These are phyloP conservation scores for Girardinichthys multiradiatus DNA, from an alignment of 2,113 vertebrate species.

Conservation along the genomic window DNA sequence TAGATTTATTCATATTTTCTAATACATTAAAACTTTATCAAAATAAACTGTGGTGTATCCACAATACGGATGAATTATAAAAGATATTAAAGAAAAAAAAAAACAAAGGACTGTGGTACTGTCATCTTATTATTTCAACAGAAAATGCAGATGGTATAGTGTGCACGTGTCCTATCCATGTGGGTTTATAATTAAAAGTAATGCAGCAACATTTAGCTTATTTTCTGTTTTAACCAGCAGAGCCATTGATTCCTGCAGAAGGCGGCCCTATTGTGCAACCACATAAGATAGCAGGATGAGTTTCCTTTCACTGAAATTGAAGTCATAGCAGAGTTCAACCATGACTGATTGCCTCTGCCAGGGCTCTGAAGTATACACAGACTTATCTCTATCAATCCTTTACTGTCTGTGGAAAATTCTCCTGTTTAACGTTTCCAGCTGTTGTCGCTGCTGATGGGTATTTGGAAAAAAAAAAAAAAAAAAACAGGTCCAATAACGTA, in stretches of 20 bases:
- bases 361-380: slow-evolving; percentile 25
- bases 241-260: slow-evolving; percentile 5
- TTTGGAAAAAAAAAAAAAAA: too few species aligned
- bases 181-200: background rate
- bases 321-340: slow-evolving; percentile 56
- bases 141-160: too few species aligned
- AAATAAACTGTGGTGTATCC: too few species aligned
- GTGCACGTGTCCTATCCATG: too few species aligned
- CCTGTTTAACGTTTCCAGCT: background rate
- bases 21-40: too few species aligned
- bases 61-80: too few species aligned
- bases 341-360: slow-evolving; percentile 61
- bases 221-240: slow-evolving; percentile 27
- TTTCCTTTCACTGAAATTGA: slow-evolving; percentile 51
- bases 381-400: slow-evolving; percentile 46
- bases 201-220: slow-evolving; percentile 7
- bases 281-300: slow-evolving; percentile 46
- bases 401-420: slow-evolving; percentile 16
- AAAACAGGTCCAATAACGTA: slow-evolving; percentile 12
- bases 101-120: too few species aligned
- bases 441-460: slow-evolving; percentile 15
- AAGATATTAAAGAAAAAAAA: too few species aligned
- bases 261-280: slow-evolving; percentile 47
- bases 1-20: too few species aligned
- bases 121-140: too few species aligned